Conservation (phyloP, 2,888 invertebrate species). For the Drosophila suboccidentalis region DNA sequence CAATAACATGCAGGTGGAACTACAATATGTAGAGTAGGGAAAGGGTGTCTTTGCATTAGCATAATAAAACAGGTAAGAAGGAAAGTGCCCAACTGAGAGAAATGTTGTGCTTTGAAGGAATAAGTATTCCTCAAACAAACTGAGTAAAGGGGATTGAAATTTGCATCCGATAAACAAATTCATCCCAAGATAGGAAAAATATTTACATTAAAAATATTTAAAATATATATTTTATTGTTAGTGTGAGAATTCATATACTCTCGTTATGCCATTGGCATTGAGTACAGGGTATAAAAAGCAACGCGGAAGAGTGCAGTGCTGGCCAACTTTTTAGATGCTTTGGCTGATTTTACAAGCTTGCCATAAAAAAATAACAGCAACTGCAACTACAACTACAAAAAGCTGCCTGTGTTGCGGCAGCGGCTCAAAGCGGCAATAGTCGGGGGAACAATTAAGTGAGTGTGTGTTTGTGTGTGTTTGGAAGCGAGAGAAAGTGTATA, state of each 20-base stretch:
- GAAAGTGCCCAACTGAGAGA: constrained; percentile 15
- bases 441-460: constrained; percentile 72
- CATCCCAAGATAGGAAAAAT: neutral
- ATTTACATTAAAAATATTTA: neutral
- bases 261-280: neutral
- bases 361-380: constrained; percentile 46
- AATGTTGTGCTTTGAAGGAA: neutral
- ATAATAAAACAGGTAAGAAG: constrained; percentile 53
- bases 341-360: constrained; percentile 67
- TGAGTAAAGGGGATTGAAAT: neutral
- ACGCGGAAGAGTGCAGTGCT: constrained; percentile 34
- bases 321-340: constrained; percentile 66
- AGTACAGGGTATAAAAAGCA: constrained; percentile 37
- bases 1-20: constrained; percentile 41
- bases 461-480: constrained; percentile 13
- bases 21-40: neutral
- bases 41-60: constrained; percentile 59
- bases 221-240: neutral
- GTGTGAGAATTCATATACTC: constrained; percentile 3
- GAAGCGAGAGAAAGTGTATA: neutral
- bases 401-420: constrained; percentile 14
- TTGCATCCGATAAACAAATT: constrained; percentile 4
- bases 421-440: constrained; percentile 46
- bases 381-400: constrained; percentile 33
- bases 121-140: neutral